phyloP scores from a whole-genome alignment of 2,113 vertebrate species.

The Trachemys scripta region DNA sequence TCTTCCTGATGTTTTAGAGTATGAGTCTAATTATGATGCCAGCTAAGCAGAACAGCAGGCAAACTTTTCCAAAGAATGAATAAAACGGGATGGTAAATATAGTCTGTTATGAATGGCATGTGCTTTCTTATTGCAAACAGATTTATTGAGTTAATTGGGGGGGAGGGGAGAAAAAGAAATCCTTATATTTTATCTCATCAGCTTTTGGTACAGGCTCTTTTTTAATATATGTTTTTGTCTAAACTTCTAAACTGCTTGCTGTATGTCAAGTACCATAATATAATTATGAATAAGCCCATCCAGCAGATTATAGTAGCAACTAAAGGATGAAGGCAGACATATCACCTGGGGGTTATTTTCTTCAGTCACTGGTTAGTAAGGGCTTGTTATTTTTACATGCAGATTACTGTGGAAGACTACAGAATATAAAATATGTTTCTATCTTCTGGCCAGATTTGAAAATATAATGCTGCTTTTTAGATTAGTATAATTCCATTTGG shows the following conservation, averaged over 20 bases:
- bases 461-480: conserved; percentile 16
- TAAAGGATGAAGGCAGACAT: neutral
- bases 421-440: neutral
- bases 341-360: neutral
- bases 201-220: neutral
- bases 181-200: rapidly evolving
- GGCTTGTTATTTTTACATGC: neutral
- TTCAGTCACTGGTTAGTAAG: neutral
- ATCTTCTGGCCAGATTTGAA: conserved; percentile 1
- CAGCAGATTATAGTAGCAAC: neutral
- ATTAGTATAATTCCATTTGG: neutral
- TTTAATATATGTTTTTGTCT: neutral
- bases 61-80: neutral
- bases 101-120: neutral
- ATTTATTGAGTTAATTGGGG: neutral
- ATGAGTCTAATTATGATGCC: neutral
- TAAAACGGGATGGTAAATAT: neutral
- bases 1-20: neutral
- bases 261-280: neutral
- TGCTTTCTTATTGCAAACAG: neutral
- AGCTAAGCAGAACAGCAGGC: neutral
- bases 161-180: neutral
- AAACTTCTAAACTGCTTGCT: neutral
- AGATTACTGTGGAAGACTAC: neutral
- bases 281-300: neutral